These are phyloP conservation scores for Peucedramus taeniatus DNA, from an alignment of 2,113 vertebrate genomes.

Conservation along the genomic window DNA sequence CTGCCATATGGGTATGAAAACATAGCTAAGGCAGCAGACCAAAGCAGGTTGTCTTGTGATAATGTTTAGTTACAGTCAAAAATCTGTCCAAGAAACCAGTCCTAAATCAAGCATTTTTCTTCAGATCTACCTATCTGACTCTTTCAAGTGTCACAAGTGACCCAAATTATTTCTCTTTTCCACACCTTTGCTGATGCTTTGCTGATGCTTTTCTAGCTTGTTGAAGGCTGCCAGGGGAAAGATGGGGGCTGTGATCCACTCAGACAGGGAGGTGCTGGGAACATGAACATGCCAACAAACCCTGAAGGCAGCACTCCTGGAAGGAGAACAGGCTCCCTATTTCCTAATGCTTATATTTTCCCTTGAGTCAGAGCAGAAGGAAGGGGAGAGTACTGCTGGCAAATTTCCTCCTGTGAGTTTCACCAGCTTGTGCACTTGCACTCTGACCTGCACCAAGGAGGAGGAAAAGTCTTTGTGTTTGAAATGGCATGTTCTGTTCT, in stretches of 20 bases:
- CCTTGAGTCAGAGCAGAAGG: neutral
- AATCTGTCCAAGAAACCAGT: neutral
- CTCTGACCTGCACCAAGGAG: neutral
- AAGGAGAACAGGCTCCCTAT: neutral
- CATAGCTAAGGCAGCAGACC: neutral
- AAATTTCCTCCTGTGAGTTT: neutral
- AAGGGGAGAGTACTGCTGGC: neutral
- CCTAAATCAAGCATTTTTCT: neutral
- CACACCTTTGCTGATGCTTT: neutral
- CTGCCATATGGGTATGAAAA: slow-evolving; percentile 19
- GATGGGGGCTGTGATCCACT: neutral
- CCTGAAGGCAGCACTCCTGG: neutral
- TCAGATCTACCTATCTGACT: neutral
- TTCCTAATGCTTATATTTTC: neutral
- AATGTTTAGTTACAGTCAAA: neutral
- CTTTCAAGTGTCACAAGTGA: neutral
- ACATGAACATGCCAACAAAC: neutral
- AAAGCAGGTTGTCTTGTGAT: neutral
- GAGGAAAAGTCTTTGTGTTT: neutral
- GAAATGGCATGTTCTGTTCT: neutral
- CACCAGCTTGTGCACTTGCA: neutral
- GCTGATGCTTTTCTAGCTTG: neutral
- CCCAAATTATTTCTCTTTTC: neutral
- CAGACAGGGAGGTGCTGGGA: neutral
- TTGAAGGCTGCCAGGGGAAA: neutral